These are phyloP conservation scores for Channa striata DNA, from an alignment of 2,797 vertebrate species.

Conservation along the genomic window DNA sequence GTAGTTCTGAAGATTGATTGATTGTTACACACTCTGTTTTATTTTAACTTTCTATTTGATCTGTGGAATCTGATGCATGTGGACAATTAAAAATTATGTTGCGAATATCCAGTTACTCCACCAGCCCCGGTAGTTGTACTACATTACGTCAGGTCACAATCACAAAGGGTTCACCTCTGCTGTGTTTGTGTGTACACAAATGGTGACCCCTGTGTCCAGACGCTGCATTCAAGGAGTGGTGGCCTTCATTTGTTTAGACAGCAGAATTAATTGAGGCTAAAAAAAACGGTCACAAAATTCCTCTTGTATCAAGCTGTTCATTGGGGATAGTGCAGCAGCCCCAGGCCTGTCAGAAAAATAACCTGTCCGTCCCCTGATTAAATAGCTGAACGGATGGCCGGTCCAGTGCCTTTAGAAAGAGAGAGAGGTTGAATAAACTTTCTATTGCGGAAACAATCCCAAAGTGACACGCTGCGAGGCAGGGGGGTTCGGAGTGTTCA, in stretches of 20 bases:
- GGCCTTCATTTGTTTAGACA: constrained; percentile 95
- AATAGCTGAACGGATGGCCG: constrained; percentile 88
- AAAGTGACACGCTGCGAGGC: constrained; percentile 91
- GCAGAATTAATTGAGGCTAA: constrained; percentile 95
- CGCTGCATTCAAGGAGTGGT: constrained; percentile 83
- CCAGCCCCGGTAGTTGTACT: constrained; percentile 37
- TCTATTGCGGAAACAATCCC: constrained; percentile 92
- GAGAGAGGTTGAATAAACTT: constrained; percentile 97
- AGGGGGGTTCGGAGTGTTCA: constrained; percentile 88
- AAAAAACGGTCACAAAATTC: constrained; percentile 93
- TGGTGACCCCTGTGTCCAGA: constrained; percentile 87
- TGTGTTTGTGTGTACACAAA: constrained; percentile 88
- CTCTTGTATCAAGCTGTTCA: constrained; percentile 92
- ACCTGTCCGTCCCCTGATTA: constrained; percentile 88
- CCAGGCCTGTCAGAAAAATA: constrained; percentile 94
- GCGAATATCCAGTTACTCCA: constrained; percentile 28
- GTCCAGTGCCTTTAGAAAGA: constrained; percentile 87
- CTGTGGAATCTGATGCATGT: constrained; percentile 10
- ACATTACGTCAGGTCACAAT: constrained; percentile 75
- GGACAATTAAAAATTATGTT: constrained; percentile 5
- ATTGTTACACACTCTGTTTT: neutral
- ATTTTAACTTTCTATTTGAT: neutral
- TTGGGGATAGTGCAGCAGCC: constrained; percentile 89
- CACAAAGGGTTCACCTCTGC: constrained; percentile 79
- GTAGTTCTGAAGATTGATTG: neutral